phyloP scores from a whole-genome alignment of 2,888 invertebrate genomes.

The Orthosia cruda region DNA sequence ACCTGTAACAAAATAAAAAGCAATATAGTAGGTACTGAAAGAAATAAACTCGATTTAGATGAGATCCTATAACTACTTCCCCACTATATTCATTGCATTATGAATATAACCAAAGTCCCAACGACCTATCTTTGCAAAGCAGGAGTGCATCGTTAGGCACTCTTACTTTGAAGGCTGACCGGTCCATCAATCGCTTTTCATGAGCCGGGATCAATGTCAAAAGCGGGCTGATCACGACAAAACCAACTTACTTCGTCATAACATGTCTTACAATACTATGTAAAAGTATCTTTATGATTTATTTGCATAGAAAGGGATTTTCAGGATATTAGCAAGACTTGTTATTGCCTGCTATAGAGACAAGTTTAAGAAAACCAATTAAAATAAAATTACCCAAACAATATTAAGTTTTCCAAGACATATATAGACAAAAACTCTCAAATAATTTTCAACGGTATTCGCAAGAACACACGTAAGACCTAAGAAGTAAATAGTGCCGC shows the following conservation, averaged over 20 bases:
- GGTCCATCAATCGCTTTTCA: too few species aligned
- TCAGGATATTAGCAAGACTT: neutral
- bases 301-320: neutral
- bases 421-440: neutral
- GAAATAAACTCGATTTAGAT: neutral
- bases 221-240: too few species aligned
- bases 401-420: neutral
- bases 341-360: too few species aligned
- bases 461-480: slow-evolving; percentile 16
- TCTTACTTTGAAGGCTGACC: too few species aligned
- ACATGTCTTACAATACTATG: neutral
- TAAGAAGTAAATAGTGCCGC: slow-evolving; percentile 32
- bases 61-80: neutral
- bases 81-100: too few species aligned
- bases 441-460: slow-evolving; percentile 30
- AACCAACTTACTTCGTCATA: neutral
- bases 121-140: too few species aligned
- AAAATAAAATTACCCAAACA: neutral
- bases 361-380: too few species aligned
- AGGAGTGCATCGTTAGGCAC: too few species aligned
- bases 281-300: neutral
- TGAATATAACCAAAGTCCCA: too few species aligned
- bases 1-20: slow-evolving; percentile 77
- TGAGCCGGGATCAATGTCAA: too few species aligned
- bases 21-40: neutral